Conservation (phyloP, 2,888 invertebrate species). For the Cryptophagus acutangulus region DNA sequence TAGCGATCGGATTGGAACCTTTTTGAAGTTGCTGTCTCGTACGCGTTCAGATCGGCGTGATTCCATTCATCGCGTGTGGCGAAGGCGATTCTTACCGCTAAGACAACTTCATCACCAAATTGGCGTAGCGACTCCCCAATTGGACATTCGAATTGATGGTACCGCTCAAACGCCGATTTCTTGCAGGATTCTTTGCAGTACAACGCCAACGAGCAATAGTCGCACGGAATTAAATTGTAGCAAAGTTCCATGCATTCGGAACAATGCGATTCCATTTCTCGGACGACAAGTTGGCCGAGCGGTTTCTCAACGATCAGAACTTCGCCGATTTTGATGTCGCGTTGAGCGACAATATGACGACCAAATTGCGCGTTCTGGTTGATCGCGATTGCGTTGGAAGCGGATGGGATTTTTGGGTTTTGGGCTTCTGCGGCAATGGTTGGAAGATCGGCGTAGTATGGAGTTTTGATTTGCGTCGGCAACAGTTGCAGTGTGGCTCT, state of each 20-base stretch:
- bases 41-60: too few relatives aligned
- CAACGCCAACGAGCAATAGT: conserved; percentile 58
- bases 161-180: conserved; percentile 57
- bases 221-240: conserved; percentile 60
- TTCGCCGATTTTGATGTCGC: conserved; percentile 68
- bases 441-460: conserved; percentile 26
- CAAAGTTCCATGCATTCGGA: conserved; percentile 61
- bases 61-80: conserved; percentile 44
- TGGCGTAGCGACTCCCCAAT: conserved; percentile 60
- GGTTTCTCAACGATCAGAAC: conserved; percentile 72
- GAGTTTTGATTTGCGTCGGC: conserved; percentile 13
- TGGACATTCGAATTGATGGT: conserved; percentile 74
- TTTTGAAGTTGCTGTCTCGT: conserved; percentile 8
- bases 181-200: conserved; percentile 66
- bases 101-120: too few relatives aligned
- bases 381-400: conserved; percentile 60
- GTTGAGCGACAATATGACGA: conserved; percentile 63
- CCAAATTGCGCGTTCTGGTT: conserved; percentile 58
- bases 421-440: conserved; percentile 21
- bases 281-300: conserved; percentile 58
- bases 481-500: conserved; percentile 30
- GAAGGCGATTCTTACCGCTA: conserved; percentile 61
- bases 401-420: conserved; percentile 47
- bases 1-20: conserved; percentile 47
- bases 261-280: conserved; percentile 58